Percentiles rank a stretch among this genome's conserved stretches.
Conservation (phyloP, 2,888 invertebrate genomes). For the Pseudococcus longispinus region DNA sequence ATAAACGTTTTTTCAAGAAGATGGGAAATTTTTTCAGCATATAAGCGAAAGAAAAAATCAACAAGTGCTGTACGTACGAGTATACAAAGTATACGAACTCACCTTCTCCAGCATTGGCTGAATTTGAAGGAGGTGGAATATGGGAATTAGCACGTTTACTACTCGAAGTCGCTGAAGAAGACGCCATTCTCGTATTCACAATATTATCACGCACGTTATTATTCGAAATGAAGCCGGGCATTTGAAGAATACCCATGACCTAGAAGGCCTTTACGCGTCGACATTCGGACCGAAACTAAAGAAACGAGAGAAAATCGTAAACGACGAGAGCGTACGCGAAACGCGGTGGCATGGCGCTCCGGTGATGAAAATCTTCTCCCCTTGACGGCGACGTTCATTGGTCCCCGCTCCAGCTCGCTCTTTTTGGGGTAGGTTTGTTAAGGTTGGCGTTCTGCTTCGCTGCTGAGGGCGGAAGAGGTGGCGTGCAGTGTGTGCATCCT, state of each 20-base stretch:
- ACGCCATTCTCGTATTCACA: constrained; percentile 43
- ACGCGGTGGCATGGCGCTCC: neutral
- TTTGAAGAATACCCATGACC: constrained; percentile 53
- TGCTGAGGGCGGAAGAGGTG: neutral
- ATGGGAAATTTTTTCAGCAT: neutral
- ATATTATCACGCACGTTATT: constrained; percentile 21
- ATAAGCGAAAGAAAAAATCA: neutral
- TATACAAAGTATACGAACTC: neutral
- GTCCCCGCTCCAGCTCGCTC: neutral
- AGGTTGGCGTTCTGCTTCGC: neutral
- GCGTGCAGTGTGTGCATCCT: neutral
- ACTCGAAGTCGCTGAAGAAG: constrained; percentile 2
- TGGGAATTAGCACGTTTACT: constrained; percentile 28
- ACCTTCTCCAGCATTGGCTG: constrained; percentile 22
- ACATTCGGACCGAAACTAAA: constrained; percentile 55
- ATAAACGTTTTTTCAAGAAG: too few relatives aligned
- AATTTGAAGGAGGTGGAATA: constrained; percentile 36
- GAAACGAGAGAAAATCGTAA: constrained; percentile 45
- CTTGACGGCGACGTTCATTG: constrained; percentile 44
- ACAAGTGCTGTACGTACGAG: neutral
- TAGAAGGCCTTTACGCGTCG: constrained; percentile 49
- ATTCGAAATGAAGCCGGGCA: constrained; percentile 48
- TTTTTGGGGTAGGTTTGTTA: constrained; percentile 34
- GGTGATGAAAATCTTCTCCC: constrained; percentile 48
- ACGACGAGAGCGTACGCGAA: constrained; percentile 7